A percentile compares a stretch with the other conserved stretches of the same genome.
Conservation (phyloP, 2,797 vertebrate genomes). For the Naso thynnoides region DNA sequence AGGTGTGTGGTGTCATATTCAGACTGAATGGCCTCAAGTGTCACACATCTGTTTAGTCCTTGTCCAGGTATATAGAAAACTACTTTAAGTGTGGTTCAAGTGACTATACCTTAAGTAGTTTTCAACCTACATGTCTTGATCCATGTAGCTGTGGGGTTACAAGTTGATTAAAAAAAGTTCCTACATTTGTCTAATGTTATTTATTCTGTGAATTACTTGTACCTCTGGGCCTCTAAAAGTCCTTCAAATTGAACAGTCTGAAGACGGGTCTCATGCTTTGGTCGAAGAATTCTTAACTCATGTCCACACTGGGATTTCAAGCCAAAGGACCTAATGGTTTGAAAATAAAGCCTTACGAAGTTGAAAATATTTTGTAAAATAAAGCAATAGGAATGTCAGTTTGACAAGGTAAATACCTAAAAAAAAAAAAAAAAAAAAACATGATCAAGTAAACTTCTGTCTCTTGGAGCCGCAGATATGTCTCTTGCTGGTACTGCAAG, state of each 20-base stretch:
- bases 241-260: neutral
- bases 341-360: neutral
- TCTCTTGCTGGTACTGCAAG: neutral
- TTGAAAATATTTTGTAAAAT: neutral
- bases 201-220: neutral
- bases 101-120: neutral
- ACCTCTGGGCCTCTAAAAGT: neutral
- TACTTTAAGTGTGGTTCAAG: too few relatives aligned
- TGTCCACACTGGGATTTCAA: neutral
- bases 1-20: neutral
- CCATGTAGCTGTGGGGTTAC: too few relatives aligned
- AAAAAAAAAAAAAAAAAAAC: neutral
- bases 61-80: too few relatives aligned
- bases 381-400: neutral
- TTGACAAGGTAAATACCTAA: neutral
- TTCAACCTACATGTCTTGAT: neutral
- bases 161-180: neutral
- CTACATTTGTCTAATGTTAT: neutral
- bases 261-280: too few relatives aligned
- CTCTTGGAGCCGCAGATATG: neutral
- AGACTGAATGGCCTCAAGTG: neutral
- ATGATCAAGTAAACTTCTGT: neutral
- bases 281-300: neutral
- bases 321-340: neutral
- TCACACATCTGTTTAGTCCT: neutral